Percentiles rank a stretch among this genome's conserved stretches.
Conservation (phyloP, 2,888 invertebrate genomes). For the Drosophila mimetica region DNA sequence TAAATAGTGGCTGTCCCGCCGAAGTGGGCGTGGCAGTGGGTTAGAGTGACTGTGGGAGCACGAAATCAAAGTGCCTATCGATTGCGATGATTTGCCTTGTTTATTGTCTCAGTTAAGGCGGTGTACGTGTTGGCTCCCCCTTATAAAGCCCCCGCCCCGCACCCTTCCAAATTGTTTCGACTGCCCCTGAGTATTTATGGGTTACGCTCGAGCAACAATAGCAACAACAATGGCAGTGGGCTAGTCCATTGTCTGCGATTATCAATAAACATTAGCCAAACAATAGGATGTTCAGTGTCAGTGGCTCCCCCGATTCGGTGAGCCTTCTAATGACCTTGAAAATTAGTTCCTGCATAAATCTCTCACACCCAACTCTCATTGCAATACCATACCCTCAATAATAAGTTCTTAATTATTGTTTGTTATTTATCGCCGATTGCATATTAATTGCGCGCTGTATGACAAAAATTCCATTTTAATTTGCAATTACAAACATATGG, state of each 20-base stretch:
- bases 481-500: slow-evolving; percentile 33
- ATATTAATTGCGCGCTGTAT: slow-evolving; percentile 63
- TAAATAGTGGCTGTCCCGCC: slow-evolving; percentile 45
- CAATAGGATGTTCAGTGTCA: slow-evolving; percentile 72
- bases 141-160: neutral
- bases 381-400: neutral
- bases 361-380: neutral
- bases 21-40: slow-evolving; percentile 8
- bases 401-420: slow-evolving; percentile 72
- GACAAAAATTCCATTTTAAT: slow-evolving; percentile 44
- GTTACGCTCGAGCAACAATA: slow-evolving; percentile 68
- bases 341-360: slow-evolving; percentile 79
- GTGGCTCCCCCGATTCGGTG: slow-evolving; percentile 54
- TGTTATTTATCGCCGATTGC: slow-evolving; percentile 74
- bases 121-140: neutral
- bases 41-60: slow-evolving; percentile 1
- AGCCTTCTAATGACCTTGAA: slow-evolving; percentile 83
- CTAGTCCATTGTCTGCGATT: slow-evolving; percentile 71
- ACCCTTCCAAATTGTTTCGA: slow-evolving; percentile 69
- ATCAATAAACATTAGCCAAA: slow-evolving; percentile 76
- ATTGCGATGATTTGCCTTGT: slow-evolving; percentile 44
- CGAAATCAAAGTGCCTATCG: slow-evolving; percentile 54
- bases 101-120: slow-evolving; percentile 64
- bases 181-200: slow-evolving; percentile 75
- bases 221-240: slow-evolving; percentile 54